Evolutionary conservation across 2,113 vertebrate genomes (phyloP), one percentile per base, ranked within the genome.

Genomic region (Aspiorhynchus laticeps): DNA sequence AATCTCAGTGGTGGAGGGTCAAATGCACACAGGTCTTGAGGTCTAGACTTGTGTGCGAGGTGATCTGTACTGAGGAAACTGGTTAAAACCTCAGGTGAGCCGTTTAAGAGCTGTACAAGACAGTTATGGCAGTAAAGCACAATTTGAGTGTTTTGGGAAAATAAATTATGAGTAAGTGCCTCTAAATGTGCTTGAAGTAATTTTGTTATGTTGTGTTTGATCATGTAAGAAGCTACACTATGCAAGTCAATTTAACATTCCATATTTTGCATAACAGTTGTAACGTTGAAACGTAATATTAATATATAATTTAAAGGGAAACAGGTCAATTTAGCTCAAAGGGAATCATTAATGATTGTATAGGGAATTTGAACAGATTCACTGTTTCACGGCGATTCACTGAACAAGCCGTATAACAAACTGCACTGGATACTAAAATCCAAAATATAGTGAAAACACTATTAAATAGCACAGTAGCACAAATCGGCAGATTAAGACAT

Each of bases 51-150:
- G 26, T 78, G n/a, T 21, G 56, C 3, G 3, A 41, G 77, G 31
- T 59, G 48, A 79, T 79, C 33, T 41, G 31, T 59, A 38, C 36
- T 19, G 36, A 81, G 59, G n/a, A 81, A 43, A 81, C 19, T 38
- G 78, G 21, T 78, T 78, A 9, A 81, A 28, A 65, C 79, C 24
- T 11, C 59, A 65, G 36, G 24, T 59, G 59, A 81, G 26, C 31
- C n/a, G 17, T 63, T 81, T 80, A 65, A 26, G 5, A 78, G 21
- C 11, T 24, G 56, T 24, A 56, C 10, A 4, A 56, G 15, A 53
- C 26, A 78, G 56, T 61, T 80, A 36, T n/a, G 12, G 56, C 14
- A 5, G 56, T 80, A 26, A 61, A n/a, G 11, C 59, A 15, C 33
- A 61, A 38, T 80, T 8, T 41, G 10, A 7, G 19, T 7, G 12